A percentile compares a stretch with the other conserved stretches of the same genome.
Conservation (phyloP, 37 sponge, comb jelly and placozoan genomes). For the Theonella swinhoei region DNA sequence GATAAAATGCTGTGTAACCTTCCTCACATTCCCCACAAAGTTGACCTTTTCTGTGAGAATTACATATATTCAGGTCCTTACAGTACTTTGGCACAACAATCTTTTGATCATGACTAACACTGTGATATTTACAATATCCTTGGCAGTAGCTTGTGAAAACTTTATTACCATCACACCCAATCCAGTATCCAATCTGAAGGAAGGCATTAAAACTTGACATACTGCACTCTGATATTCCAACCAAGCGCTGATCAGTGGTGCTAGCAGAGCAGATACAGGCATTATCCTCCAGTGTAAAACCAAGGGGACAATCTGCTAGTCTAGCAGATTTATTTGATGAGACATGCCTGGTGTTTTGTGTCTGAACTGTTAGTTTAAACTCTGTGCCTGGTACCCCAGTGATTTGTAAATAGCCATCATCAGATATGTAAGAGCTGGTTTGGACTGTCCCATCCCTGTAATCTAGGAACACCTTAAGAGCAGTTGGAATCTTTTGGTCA, state of each 20-base stretch:
- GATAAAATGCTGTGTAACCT: background rate
- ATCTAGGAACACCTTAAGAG: background rate
- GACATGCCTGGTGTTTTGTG: background rate
- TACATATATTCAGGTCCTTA: background rate
- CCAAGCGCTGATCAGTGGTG: background rate
- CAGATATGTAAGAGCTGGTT: background rate
- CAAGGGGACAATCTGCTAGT: background rate
- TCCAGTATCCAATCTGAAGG: background rate
- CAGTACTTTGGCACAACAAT: background rate
- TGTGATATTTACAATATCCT: background rate
- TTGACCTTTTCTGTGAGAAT: background rate
- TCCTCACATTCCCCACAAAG: background rate
- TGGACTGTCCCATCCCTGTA: background rate
- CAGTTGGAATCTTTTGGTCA: background rate
- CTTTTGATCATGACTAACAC: background rate
- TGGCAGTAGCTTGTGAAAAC: background rate
- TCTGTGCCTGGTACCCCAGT: background rate
- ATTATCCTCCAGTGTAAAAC: background rate
- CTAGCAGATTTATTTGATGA: background rate
- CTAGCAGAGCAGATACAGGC: background rate
- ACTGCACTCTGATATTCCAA: background rate
- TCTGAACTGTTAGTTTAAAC: background rate
- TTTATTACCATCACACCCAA: background rate
- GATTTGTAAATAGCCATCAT: background rate
- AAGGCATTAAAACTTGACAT: background rate